Evolutionary conservation across 2,888 invertebrate genomes (phyloP).

Genomic region (Herminia tarsipennalis): DNA sequence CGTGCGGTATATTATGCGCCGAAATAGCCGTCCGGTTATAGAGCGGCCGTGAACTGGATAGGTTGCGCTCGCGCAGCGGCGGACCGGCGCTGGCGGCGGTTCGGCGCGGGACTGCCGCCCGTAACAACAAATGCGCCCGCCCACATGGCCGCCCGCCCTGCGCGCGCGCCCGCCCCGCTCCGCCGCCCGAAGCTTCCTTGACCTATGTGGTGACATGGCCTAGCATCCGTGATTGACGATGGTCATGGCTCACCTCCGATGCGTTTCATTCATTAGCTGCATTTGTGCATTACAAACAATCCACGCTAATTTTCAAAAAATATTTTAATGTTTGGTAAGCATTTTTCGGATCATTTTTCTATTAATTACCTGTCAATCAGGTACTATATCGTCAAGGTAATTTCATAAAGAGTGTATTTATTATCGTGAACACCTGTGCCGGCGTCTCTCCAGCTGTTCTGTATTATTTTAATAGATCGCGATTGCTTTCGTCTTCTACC

Average conservation of each 20-base stretch:
- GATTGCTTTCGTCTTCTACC: conserved; percentile 16
- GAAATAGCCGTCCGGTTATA: conserved; percentile 82
- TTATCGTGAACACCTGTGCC: conserved; percentile 26
- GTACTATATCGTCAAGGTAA: too few species aligned
- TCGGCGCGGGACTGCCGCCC: conserved; percentile 58
- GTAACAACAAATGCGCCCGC: conserved; percentile 63
- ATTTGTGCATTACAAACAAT: neutral
- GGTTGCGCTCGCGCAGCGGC: conserved; percentile 69
- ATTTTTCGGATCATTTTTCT: too few species aligned
- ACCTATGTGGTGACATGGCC: conserved; percentile 62
- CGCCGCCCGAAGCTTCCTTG: conserved; percentile 53
- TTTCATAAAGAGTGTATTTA: conserved; percentile 13
- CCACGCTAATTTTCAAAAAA: neutral
- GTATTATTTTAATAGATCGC: conserved; percentile 20
- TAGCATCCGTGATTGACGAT: conserved; percentile 57
- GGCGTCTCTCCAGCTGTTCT: conserved; percentile 25
- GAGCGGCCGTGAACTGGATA: conserved; percentile 84
- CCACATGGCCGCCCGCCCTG: conserved; percentile 50
- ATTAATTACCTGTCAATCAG: too few species aligned
- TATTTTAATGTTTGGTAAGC: too few species aligned
- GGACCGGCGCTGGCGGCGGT: conserved; percentile 54
- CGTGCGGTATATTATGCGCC: conserved; percentile 76
- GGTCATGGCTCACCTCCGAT: conserved; percentile 51
- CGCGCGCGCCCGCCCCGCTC: conserved; percentile 40
- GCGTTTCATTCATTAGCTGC: conserved; percentile 23